Conservation (phyloP, 1,140 invertebrate genomes). For the Probaryconus sp. region DNA sequence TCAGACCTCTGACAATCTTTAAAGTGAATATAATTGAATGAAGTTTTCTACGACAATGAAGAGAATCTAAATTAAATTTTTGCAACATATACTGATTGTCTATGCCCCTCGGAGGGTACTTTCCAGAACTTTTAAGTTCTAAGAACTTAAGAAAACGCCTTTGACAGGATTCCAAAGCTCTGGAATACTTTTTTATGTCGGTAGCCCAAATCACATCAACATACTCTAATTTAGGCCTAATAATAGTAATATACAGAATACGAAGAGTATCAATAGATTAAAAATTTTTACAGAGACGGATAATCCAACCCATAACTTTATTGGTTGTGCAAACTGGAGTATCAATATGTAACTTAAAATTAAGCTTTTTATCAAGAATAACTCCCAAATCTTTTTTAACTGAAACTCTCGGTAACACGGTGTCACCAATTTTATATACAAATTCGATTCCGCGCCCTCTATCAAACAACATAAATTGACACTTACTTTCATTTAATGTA, state of each 20-base stretch:
- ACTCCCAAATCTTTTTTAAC: background rate
- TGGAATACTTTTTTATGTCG: background rate
- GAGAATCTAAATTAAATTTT: background rate
- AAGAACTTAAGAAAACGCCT: constrained; percentile 1
- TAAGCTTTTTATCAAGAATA: background rate
- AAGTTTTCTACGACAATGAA: background rate
- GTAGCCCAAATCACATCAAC: constrained; percentile 1
- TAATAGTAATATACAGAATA: no score
- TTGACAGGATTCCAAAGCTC: background rate
- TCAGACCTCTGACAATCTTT: background rate
- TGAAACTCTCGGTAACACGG: background rate
- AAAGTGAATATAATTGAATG: background rate
- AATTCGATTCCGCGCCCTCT: background rate
- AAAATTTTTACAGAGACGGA: background rate
- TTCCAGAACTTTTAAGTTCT: background rate
- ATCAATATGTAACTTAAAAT: constrained; percentile 2
- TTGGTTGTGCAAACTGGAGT: background rate
- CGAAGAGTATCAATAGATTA: background rate
- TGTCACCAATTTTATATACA: no score
- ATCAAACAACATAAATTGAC: constrained; percentile 12
- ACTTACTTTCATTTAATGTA: constrained; percentile 24
- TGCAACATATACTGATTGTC: background rate
- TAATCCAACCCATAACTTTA: background rate
- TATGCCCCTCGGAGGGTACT: background rate
- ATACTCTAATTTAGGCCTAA: constrained; percentile 5